phyloP scores from a whole-genome alignment of 2,113 vertebrate species.

The Malurus alboscapulatus region DNA sequence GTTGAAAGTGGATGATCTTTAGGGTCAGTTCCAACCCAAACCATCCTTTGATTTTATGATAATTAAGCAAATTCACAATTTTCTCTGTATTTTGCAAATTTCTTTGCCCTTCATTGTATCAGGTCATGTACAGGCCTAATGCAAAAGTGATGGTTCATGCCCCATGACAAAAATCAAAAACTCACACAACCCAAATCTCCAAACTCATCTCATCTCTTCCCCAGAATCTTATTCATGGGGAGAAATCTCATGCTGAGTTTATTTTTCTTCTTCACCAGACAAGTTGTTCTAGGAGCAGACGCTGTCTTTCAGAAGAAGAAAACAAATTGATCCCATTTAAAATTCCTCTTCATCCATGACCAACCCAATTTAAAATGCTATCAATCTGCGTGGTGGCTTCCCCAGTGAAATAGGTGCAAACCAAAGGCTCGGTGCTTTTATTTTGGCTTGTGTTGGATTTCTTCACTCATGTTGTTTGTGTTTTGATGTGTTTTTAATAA shows the following conservation, averaged over 20 bases:
- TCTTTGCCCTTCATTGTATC: background rate
- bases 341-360: conserved; percentile 16
- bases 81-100: background rate
- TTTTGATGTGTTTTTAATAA: background rate
- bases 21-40: background rate
- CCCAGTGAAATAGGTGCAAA: background rate
- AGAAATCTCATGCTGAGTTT: background rate
- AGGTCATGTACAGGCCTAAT: background rate
- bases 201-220: background rate
- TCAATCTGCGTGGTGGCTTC: background rate
- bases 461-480: background rate
- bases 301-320: background rate
- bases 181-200: background rate
- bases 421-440: background rate
- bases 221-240: background rate
- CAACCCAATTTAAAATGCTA: background rate
- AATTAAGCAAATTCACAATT: background rate
- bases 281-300: background rate
- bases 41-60: background rate
- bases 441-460: background rate
- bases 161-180: background rate
- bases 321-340: conserved; percentile 23
- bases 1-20: background rate
- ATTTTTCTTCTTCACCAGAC: background rate
- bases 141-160: background rate